These are phyloP conservation scores for Spheniscus mendiculus DNA, from an alignment of 2,113 vertebrate species.

Conservation along the genomic window DNA sequence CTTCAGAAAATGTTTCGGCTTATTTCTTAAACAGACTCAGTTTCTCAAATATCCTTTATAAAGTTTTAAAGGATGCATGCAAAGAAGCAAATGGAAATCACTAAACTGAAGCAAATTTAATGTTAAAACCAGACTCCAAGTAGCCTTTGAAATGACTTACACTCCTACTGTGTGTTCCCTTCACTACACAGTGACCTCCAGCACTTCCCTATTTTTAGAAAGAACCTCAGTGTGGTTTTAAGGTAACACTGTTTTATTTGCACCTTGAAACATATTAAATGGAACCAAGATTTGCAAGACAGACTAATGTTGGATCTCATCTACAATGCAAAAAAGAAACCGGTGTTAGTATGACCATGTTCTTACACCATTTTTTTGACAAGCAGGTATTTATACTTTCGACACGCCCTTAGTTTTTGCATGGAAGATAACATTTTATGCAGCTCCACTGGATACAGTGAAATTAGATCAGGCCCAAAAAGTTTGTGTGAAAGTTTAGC, in stretches of 20 bases:
- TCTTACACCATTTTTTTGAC: neutral
- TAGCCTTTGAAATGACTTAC: neutral
- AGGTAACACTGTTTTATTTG: neutral
- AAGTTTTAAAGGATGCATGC: neutral
- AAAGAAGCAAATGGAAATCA: neutral
- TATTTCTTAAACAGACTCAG: neutral
- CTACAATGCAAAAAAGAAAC: neutral
- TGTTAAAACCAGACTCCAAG: neutral
- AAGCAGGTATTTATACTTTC: neutral
- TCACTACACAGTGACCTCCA: neutral
- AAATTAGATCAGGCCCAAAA: neutral
- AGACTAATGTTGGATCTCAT: neutral
- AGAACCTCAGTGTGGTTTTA: neutral
- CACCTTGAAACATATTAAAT: neutral
- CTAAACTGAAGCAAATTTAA: neutral
- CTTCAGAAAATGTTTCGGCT: neutral
- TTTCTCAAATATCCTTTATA: neutral
- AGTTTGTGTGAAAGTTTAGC: neutral
- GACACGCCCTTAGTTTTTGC: neutral
- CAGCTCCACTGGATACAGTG: neutral
- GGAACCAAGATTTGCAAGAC: neutral
- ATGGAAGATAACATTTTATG: neutral
- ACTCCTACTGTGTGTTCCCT: neutral
- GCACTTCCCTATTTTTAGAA: neutral
- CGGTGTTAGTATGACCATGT: neutral